Evolutionary conservation across 2,888 invertebrate species (phyloP), one percentile per base, ranked within the genome.

Genomic region (Agrochola lota): DNA sequence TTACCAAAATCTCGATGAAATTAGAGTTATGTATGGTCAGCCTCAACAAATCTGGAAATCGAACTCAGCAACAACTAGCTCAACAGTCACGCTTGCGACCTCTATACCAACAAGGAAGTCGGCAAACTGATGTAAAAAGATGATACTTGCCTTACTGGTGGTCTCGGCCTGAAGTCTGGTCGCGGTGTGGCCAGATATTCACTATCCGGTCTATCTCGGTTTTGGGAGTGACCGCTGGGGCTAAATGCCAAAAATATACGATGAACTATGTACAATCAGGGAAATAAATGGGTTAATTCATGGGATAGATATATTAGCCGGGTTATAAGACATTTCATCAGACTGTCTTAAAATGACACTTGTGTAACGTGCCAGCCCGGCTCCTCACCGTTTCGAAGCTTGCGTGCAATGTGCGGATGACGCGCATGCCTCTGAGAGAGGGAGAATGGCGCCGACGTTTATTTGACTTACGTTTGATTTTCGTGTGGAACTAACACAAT

Each of bases 111-210:
- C 35, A 6, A 71, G 15, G 35, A 62, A 62, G 20, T 77, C 3
- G 20, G 20, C 4, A 76, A 40, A 3, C 17, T 9, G 12, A 63
- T 9, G 12, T 46, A 49, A 43, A 52, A 30, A 74, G 4, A 35
- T n/a, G 20, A 59, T 78, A 81, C 85, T 86, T 85, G 89, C 92
- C 91, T 91, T 91, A 91, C 90, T 83, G 84, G 70, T 12, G 76
- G 72, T 68, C 69, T 74, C 43, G 87, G 83, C 71, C 71, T 35
- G 23, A 74, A 70, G 7, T 52, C 59, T 0, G 85, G 85, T 8
- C 78, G 78, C 15, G 62, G 49, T 20, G 78, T 88, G n/a, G 2
- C 8, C 46, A 67, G 63, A 74, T 72, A 78, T 12, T 67, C 75
- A 73, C 77, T 87, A 69, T 66, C 78, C 0, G 81, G 85, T 55